phyloP scores from a whole-genome alignment of 2,888 invertebrate species.

The Chalcosyrphus nemorum region DNA sequence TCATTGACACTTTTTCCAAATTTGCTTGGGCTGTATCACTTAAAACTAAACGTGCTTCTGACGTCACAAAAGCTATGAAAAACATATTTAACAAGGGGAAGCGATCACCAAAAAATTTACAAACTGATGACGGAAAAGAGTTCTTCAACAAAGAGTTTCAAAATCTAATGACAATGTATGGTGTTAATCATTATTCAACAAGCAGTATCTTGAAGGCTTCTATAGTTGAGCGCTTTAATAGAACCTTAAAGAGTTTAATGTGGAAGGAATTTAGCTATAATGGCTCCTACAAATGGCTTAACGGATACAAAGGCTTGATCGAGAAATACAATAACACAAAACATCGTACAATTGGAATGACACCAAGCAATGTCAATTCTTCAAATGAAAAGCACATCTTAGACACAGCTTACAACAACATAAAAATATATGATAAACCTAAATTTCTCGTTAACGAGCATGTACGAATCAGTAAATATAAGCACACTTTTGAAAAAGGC shows the following conservation, averaged over 20 bases:
- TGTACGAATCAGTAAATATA: slow-evolving; percentile 56
- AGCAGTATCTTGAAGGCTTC: slow-evolving; percentile 8
- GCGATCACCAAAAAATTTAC: slow-evolving; percentile 21
- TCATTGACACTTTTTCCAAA: slow-evolving; percentile 80
- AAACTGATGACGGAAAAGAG: slow-evolving; percentile 38
- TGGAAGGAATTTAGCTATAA: slow-evolving; percentile 17
- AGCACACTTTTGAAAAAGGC: slow-evolving; percentile 43
- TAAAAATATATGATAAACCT: slow-evolving; percentile 6
- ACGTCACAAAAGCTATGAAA: slow-evolving; percentile 43
- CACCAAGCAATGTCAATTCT: not conserved
- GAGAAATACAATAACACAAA: slow-evolving; percentile 12
- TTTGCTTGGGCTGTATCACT: slow-evolving; percentile 78
- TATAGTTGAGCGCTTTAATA: slow-evolving; percentile 20
- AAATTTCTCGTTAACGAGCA: slow-evolving; percentile 45
- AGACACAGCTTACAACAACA: not conserved
- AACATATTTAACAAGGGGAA: slow-evolving; percentile 4
- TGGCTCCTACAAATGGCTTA: not conserved
- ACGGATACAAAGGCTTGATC: not conserved
- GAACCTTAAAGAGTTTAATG: slow-evolving; percentile 1
- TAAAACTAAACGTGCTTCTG: slow-evolving; percentile 76
- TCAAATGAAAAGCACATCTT: slow-evolving; percentile 7
- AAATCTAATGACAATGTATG: slow-evolving; percentile 2
- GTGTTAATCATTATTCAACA: slow-evolving; percentile 25
- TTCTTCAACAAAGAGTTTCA: slow-evolving; percentile 36
- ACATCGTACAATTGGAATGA: slow-evolving; percentile 5